Conservation (phyloP, 2,888 invertebrate species). For the Euphydryas editha region DNA sequence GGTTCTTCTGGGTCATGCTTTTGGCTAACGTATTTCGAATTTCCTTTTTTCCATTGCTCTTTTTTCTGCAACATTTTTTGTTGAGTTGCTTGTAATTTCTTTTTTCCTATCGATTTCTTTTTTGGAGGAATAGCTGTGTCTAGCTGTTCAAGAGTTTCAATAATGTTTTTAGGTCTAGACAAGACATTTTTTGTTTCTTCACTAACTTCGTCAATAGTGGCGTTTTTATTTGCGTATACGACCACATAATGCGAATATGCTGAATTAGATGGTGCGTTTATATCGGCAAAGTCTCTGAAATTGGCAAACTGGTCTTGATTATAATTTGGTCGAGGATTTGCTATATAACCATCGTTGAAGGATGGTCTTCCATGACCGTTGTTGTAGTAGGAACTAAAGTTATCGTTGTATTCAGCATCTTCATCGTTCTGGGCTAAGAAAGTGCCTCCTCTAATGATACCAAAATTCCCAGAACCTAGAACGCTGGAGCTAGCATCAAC, state of each 20-base stretch:
- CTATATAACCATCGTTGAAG: conserved; percentile 82
- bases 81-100: conserved; percentile 84
- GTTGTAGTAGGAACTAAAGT: conserved; percentile 84
- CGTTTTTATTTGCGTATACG: conserved; percentile 92
- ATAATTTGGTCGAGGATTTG: conserved; percentile 89
- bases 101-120: conserved; percentile 85
- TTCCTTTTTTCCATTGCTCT: conserved; percentile 75
- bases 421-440: conserved; percentile 91
- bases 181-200: conserved; percentile 70
- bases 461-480: conserved; percentile 93
- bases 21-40: conserved; percentile 64
- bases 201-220: conserved; percentile 83
- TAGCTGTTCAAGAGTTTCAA: conserved; percentile 89
- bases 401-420: conserved; percentile 84
- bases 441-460: conserved; percentile 93
- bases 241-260: conserved; percentile 93
- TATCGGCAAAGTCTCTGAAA: conserved; percentile 95
- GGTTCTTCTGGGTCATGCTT: conserved; percentile 85
- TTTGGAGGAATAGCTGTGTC: conserved; percentile 82
- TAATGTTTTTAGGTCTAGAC: conserved; percentile 90
- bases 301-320: conserved; percentile 94
- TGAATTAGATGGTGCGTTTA: conserved; percentile 88
- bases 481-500: conserved; percentile 85
- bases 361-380: conserved; percentile 90
- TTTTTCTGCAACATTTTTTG: conserved; percentile 71